These are phyloP conservation scores for Mythimna vitellina DNA, from an alignment of 2,888 invertebrate genomes.

Conservation along the genomic window DNA sequence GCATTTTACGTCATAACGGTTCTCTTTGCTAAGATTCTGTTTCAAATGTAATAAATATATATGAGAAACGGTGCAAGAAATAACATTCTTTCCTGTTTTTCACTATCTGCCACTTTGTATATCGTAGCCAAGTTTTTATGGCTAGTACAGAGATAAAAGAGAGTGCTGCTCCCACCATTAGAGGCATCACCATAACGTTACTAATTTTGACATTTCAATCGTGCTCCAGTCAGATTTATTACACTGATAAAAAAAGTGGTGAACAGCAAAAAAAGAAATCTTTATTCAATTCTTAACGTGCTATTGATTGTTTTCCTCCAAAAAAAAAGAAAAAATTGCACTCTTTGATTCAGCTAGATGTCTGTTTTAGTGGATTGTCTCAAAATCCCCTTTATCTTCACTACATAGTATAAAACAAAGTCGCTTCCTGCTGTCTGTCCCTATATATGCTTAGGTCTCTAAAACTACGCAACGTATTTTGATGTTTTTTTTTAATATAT, in stretches of 20 bases:
- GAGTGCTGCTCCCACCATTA: conserved; percentile 3
- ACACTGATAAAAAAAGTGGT: not conserved
- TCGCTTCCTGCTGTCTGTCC: no score
- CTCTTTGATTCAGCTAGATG: no score
- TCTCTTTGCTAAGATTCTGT: not conserved
- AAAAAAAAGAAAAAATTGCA: no score
- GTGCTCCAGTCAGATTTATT: not conserved
- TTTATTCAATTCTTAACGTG: no score
- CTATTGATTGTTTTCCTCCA: no score
- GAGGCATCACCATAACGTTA: not conserved
- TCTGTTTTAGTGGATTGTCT: no score
- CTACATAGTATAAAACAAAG: no score
- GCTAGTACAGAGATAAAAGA: not conserved
- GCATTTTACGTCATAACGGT: no score
- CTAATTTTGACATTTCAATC: conserved; percentile 6
- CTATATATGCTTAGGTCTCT: no score
- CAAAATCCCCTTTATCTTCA: no score
- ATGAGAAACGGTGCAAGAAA: not conserved
- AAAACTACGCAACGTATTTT: no score
- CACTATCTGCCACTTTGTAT: not conserved
- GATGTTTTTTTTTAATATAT: no score
- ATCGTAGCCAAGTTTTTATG: not conserved
- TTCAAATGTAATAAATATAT: not conserved
- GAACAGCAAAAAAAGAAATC: not conserved
- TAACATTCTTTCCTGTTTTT: not conserved